These are phyloP conservation scores for Lagocephalus sceleratus DNA, from an alignment of 2,797 vertebrate genomes.

Conservation along the genomic window DNA sequence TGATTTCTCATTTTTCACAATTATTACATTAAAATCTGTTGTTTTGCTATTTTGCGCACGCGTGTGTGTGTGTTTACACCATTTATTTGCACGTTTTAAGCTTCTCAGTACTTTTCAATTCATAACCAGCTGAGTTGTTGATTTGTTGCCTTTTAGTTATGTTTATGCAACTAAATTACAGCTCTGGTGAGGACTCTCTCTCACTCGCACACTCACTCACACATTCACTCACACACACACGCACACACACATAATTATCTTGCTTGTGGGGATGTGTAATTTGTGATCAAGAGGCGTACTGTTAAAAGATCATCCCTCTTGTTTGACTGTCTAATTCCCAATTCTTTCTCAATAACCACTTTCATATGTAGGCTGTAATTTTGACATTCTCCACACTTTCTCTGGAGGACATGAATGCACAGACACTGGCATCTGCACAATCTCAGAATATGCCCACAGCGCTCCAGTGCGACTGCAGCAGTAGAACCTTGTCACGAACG, in stretches of 20 bases:
- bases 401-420: too few relatives aligned
- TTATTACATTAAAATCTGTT: too few relatives aligned
- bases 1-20: too few relatives aligned
- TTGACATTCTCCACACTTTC: too few relatives aligned
- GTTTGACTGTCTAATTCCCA: too few relatives aligned
- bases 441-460: too few relatives aligned
- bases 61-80: background rate
- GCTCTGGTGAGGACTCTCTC: conserved; percentile 39
- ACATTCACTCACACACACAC: conserved; percentile 22
- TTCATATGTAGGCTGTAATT: too few relatives aligned
- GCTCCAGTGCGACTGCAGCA: too few relatives aligned
- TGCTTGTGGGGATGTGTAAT: conserved; percentile 1
- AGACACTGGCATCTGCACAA: too few relatives aligned
- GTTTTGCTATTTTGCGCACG: conserved; percentile 4
- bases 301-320: background rate
- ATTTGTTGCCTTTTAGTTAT: conserved; percentile 75
- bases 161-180: conserved; percentile 71
- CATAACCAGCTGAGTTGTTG: conserved; percentile 58
- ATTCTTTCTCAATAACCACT: too few relatives aligned
- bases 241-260: conserved; percentile 4
- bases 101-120: conserved; percentile 27
- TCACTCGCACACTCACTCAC: background rate
- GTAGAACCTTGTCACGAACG: too few relatives aligned
- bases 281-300: conserved; percentile 7
- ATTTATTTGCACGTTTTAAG: conserved; percentile 18